Evolutionary conservation across 1,140 invertebrate genomes (phyloP), one percentile per base, ranked within the genome.

Genomic region (Cotesia vestalis): DNA sequence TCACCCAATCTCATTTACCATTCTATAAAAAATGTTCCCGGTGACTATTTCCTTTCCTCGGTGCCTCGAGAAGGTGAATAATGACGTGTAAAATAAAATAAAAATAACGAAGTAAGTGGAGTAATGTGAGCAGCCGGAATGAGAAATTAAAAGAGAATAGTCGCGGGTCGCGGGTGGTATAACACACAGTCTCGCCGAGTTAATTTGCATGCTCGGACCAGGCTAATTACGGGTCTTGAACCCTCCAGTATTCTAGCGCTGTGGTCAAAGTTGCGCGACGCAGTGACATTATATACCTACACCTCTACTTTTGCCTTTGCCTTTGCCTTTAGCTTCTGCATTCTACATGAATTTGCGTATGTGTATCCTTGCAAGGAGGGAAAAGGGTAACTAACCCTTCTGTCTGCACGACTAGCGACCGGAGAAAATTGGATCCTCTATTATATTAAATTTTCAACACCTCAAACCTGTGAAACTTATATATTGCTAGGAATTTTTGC

Each of bases 181-280:
- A 53, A 52, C 64, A 66, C 38, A 66, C 5, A 66, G 38, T 64
- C 68, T 74, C 73, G 53, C 73, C 71, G 74, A 75, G 74, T 77
- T 75, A 77, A 77, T 77, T 78, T 76, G 71, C 74, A 74, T 78
- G 68, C 76, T 73, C 72, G 76, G 64, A 69, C 71, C 69, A 75
- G 74, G 76, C 71, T 77, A 77, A 77, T 75, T 75, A 75, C 74
- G 72, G 74, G 72, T 74, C 74, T 75, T 75, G 73, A 75, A 76
- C 75, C 71, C 75, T 71, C 74, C 64, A 69, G 67, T 73, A 73
- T 73, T 71, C 71, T 73, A 69, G 55, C 67, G 55, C 67, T 40
- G 55, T 69, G 67, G 67, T 69, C 67, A 69, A 69, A 69, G 67
- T 69, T 69, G 57, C 52, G 20, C 38, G 36, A 35, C 35, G 35